These are phyloP conservation scores for Leptodactylus fuscus DNA, from an alignment of 2,113 vertebrate genomes.

Conservation along the genomic window DNA sequence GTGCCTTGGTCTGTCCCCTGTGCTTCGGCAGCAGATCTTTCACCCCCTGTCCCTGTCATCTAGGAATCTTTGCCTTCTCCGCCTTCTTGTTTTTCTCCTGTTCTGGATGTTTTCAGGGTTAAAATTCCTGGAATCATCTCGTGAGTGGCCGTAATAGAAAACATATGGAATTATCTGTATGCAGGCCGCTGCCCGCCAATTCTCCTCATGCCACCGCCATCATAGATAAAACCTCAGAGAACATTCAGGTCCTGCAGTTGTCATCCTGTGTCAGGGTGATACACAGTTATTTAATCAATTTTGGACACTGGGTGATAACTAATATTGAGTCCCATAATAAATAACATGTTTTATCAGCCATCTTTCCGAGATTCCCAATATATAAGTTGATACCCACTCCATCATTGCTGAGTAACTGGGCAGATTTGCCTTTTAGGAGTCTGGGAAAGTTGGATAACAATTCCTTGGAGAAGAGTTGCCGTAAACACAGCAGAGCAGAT, in stretches of 20 bases:
- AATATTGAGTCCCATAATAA: too few species aligned
- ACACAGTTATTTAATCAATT: too few species aligned
- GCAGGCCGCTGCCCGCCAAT: not conserved
- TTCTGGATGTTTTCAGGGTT: slow-evolving; percentile 32
- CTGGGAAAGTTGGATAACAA: too few species aligned
- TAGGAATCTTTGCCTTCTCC: not conserved
- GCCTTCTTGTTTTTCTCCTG: slow-evolving; percentile 15
- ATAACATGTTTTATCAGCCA: not conserved
- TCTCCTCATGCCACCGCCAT: not conserved
- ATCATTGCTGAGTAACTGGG: not conserved
- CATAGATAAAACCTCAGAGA: too few species aligned
- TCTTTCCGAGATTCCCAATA: not conserved
- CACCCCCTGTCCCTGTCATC: not conserved
- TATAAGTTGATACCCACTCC: not conserved
- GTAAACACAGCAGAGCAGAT: too few species aligned
- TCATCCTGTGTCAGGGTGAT: too few species aligned
- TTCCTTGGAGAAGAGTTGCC: too few species aligned
- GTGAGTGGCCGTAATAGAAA: slow-evolving; percentile 13
- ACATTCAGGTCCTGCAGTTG: too few species aligned
- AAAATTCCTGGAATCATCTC: slow-evolving; percentile 40
- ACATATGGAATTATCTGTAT: slow-evolving; percentile 18
- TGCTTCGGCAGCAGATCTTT: not conserved
- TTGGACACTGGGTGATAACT: too few species aligned
- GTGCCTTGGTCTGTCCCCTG: not conserved
- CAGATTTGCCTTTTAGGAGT: too few species aligned